Base-by-base conservation (phyloP, 1,140 invertebrate species). In the Tribolium castaneum region DNA sequence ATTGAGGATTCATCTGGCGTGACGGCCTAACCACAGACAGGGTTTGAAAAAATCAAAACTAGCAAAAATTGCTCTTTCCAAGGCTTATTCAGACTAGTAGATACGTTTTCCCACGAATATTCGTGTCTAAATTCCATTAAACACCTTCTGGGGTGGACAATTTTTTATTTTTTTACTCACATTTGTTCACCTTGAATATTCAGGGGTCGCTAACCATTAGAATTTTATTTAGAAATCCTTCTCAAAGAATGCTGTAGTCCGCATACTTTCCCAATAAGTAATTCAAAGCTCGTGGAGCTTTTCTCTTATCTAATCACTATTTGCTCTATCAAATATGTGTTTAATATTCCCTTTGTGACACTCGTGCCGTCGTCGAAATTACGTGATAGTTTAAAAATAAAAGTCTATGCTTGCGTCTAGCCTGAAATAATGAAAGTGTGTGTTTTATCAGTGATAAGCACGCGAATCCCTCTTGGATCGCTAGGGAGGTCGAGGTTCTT, bases 391-490 rank as follows among this genome's bases (percentile, higher is more conserved):
- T 62, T 62, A 62, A 62, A 62, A 62, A 62, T 62, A 9, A 25
- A 66, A 66, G 59, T 66, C 59, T 66, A 30, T 30, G 13, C 59
- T 14, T 13, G 10, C 59, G 59, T 66, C 59, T 66, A 66, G 59
- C 30, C 59, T 35, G 12, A 66, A 66, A 66, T 66, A 66, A 66
- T 66, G 59, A 66, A 35, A 66, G 59, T 35, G 59, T 35, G 59
- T 66, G 59, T 66, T 66, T 66, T 66, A 66, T 66, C 59, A 66
- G 12, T 73, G 71, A 73, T 73, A 66, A 73, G 71, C 71, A 73
- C 52, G 71, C 49, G 52, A 73, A 73, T 73, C 71, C 71, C 49
- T 35, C 49, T 45, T 6, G 50, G 71, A 73, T 73, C 16, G 49
- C 49, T 30, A 52, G 71, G 71, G 71, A 22, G 50, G 70, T 50